Evolutionary conservation across 2,113 vertebrate genomes (phyloP).

Genomic region (Acinonyx jubatus): DNA sequence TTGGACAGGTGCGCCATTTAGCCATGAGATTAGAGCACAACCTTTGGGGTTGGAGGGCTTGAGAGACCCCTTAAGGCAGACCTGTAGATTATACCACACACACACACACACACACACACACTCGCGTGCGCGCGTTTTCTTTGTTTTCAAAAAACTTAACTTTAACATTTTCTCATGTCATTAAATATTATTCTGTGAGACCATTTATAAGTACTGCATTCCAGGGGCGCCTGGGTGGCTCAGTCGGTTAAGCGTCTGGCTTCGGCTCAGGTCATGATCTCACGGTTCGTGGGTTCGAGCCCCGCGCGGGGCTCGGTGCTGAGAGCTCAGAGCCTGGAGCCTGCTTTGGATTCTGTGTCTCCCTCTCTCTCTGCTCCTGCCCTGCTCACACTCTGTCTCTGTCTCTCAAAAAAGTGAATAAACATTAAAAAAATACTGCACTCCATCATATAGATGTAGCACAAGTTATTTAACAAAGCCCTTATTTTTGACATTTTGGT

Average conservation of each 20-base stretch:
- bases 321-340: too few species aligned
- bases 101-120: background rate
- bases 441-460: background rate
- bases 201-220: background rate
- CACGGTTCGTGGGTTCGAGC: too few species aligned
- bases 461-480: background rate
- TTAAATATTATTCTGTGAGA: slow-evolving; percentile 14
- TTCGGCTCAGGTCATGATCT: too few species aligned
- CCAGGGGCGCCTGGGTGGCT: too few species aligned
- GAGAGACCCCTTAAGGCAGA: background rate
- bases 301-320: too few species aligned
- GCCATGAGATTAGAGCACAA: background rate
- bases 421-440: background rate
- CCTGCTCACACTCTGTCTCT: too few species aligned
- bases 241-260: too few species aligned
- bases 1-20: background rate
- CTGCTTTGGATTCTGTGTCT: too few species aligned
- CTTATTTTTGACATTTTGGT: slow-evolving; percentile 16
- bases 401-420: too few species aligned
- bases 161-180: slow-evolving; percentile 3
- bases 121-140: background rate
- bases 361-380: too few species aligned
- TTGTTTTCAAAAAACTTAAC: background rate
- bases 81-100: background rate
- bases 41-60: background rate